Conservation (phyloP, 2,797 vertebrate species). For the Lemur catta region DNA sequence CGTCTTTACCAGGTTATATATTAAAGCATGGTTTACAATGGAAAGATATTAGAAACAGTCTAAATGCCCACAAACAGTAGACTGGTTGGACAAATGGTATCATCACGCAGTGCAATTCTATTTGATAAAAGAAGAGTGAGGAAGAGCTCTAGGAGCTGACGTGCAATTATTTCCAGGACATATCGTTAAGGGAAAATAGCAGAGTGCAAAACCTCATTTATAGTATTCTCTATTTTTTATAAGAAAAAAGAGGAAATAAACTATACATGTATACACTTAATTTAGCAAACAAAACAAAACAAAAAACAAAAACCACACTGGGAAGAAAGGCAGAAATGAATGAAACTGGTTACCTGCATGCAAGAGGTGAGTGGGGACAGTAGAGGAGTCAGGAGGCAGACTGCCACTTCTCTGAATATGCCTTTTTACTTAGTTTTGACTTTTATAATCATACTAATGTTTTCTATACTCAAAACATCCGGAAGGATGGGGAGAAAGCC, state of each 20-base stretch:
- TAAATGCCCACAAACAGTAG: not conserved
- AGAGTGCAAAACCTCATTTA: not conserved
- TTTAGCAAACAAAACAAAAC: slow-evolving; percentile 12
- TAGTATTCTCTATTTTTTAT: not conserved
- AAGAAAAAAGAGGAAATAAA: slow-evolving; percentile 7
- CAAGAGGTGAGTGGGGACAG: too few relatives aligned
- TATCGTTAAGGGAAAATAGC: not conserved
- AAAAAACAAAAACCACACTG: not conserved
- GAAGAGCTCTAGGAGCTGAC: not conserved
- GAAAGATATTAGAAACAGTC: not conserved
- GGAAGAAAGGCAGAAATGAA: slow-evolving; percentile 27
- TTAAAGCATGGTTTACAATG: not conserved
- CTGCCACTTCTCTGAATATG: not conserved
- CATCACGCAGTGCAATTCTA: rapidly evolving
- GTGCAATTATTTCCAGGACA: not conserved
- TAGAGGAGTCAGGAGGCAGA: not conserved
- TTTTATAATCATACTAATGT: not conserved
- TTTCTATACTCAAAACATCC: not conserved
- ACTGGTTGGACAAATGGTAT: not conserved
- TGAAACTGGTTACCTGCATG: not conserved
- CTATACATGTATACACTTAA: not conserved
- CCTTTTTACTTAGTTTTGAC: not conserved
- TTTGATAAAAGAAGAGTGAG: not conserved
- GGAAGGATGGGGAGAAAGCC: not conserved
- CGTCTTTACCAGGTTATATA: not conserved